Conservation (phyloP, 2,888 invertebrate genomes). For the Scaptomyza polygonia region DNA sequence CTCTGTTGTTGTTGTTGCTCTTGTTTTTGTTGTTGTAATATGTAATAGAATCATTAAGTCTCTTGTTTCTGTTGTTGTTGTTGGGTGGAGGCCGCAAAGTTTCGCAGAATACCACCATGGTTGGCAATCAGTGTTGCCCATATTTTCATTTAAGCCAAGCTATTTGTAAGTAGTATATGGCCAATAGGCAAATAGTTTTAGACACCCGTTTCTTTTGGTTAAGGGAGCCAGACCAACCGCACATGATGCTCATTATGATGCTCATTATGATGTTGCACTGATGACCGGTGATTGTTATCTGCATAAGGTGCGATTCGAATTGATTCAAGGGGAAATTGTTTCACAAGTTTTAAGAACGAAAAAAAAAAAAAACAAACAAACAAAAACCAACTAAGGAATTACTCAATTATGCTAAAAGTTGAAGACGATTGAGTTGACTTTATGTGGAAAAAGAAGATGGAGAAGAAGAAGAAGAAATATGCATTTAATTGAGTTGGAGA, state of each 20-base stretch:
- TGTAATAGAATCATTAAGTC: conserved; percentile 75
- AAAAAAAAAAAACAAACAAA: background rate
- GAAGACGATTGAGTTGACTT: background rate
- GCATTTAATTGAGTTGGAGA: background rate
- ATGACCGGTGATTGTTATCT: conserved; percentile 47
- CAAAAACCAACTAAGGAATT: conserved; percentile 17
- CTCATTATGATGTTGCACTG: conserved; percentile 4
- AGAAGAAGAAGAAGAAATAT: background rate
- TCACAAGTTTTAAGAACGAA: conserved; percentile 17
- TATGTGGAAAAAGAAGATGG: background rate
- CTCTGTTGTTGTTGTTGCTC: conserved; percentile 31
- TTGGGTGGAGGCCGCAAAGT: background rate
- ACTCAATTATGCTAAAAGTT: conserved; percentile 3
- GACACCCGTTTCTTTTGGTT: conserved; percentile 45
- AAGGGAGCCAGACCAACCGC: conserved; percentile 46
- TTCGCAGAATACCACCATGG: conserved; percentile 67
- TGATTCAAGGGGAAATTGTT: conserved; percentile 27
- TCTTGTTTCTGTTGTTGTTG: background rate
- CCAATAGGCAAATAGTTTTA: conserved; percentile 65
- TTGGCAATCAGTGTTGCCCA: conserved; percentile 25
- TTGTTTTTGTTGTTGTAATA: conserved; percentile 43
- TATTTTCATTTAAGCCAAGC: background rate
- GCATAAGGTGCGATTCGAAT: conserved; percentile 72
- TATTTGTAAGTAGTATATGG: conserved; percentile 15
- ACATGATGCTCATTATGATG: background rate